phyloP scores from a whole-genome alignment of 2,888 invertebrate genomes.

The Eristalis tenax region DNA sequence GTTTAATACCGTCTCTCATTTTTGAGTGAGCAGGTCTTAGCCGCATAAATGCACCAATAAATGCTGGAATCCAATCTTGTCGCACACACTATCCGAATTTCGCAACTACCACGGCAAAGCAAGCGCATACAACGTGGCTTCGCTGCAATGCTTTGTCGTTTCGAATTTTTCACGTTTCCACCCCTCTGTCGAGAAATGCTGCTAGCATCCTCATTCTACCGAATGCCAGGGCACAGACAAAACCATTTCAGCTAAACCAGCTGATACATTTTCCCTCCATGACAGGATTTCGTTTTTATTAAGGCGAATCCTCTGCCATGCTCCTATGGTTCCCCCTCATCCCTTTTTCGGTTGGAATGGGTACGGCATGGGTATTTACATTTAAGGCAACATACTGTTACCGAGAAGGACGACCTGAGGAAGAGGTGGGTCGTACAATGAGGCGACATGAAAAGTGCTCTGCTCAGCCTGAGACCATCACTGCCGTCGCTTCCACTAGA shows the following conservation, averaged over 20 bases:
- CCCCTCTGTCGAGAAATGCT: slow-evolving; percentile 12
- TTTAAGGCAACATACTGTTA: slow-evolving; percentile 44
- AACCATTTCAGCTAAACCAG: slow-evolving; percentile 32
- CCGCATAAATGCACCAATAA: not conserved
- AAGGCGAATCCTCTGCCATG: slow-evolving; percentile 52
- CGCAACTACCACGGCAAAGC: not conserved
- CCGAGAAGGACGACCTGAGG: not conserved
- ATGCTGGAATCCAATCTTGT: not conserved
- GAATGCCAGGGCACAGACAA: slow-evolving; percentile 19
- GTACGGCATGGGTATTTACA: slow-evolving; percentile 51
- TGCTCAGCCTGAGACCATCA: slow-evolving; percentile 8
- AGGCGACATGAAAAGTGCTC: slow-evolving; percentile 52
- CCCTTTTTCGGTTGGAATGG: not conserved
- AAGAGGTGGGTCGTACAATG: slow-evolving; percentile 7
- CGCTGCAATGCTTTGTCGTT: slow-evolving; percentile 25
- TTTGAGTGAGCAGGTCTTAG: too few species aligned
- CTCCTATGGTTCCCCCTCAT: slow-evolving; percentile 5
- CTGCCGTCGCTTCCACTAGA: not conserved
- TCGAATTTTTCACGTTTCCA: slow-evolving; percentile 19
- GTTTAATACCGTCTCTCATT: too few species aligned
- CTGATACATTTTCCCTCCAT: slow-evolving; percentile 51
- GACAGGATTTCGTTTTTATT: slow-evolving; percentile 60
- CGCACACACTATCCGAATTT: not conserved
- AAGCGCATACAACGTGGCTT: not conserved
- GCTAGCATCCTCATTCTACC: slow-evolving; percentile 12